phyloP scores from a whole-genome alignment of 2,888 invertebrate genomes.

The Ochlodes sylvanus region DNA sequence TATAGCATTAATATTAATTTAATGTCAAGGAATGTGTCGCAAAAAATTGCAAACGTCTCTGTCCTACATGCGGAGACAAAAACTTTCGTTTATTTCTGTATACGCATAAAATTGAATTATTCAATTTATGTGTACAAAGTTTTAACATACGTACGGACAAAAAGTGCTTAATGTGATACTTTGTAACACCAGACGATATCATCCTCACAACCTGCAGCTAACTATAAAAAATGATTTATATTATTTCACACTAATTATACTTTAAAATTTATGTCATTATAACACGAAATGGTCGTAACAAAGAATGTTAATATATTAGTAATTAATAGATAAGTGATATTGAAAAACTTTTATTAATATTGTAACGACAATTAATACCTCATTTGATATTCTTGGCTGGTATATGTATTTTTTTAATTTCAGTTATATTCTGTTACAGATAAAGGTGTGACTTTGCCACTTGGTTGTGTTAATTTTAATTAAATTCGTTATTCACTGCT shows the following conservation, averaged over 20 bases:
- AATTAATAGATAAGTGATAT: slow-evolving; percentile 1
- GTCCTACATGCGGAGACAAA: slow-evolving; percentile 19
- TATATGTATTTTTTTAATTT: no score
- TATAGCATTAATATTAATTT: slow-evolving; percentile 37
- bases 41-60: slow-evolving; percentile 36
- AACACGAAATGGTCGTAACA: neutral
- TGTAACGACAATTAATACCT: no score
- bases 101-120: slow-evolving; percentile 28
- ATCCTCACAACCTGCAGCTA: slow-evolving; percentile 7
- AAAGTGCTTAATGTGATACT: slow-evolving; percentile 7
- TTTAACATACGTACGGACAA: neutral
- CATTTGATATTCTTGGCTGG: no score
- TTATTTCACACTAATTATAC: neutral
- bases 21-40: slow-evolving; percentile 29
- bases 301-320: neutral
- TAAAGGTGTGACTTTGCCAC: no score
- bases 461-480: no score
- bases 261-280: neutral
- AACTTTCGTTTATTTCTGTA: slow-evolving; percentile 31
- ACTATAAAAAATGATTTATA: slow-evolving; percentile 5
- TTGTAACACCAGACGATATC: slow-evolving; percentile 8
- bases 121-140: slow-evolving; percentile 9
- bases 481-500: no score
- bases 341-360: no score
- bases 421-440: no score